Percentiles rank a stretch among this genome's conserved stretches.
These are phyloP conservation scores for Marronus borbonicus DNA, from an alignment of 2,888 invertebrate species.

Conservation along the genomic window DNA sequence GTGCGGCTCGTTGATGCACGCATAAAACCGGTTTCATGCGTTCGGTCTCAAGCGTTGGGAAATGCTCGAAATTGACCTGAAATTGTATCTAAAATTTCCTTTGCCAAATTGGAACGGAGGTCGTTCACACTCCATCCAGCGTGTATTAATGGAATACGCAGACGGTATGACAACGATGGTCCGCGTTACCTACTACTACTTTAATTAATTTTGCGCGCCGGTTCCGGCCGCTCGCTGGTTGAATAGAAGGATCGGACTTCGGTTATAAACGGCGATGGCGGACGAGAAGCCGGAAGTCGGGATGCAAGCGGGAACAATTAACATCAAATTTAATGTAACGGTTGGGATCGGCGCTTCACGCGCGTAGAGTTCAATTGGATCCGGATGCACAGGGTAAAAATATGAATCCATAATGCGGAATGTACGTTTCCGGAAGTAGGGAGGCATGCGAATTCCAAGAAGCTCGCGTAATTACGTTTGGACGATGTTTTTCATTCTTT, in stretches of 20 bases:
- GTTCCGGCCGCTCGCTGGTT: background rate
- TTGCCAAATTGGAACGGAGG: constrained; percentile 41
- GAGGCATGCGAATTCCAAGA: too few species aligned
- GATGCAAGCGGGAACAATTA: constrained; percentile 5
- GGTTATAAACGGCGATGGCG: background rate
- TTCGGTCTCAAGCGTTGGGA: constrained; percentile 12
- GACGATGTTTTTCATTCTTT: too few species aligned
- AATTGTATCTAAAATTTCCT: constrained; percentile 44
- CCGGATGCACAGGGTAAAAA: background rate
- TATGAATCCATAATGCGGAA: too few species aligned
- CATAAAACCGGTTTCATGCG: constrained; percentile 27
- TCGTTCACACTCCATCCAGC: constrained; percentile 30
- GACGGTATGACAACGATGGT: constrained; percentile 41
- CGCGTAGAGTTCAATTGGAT: background rate
- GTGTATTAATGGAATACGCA: constrained; percentile 34
- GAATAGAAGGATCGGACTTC: background rate
- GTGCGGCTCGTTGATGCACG: background rate
- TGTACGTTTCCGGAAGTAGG: too few species aligned
- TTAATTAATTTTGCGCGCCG: constrained; percentile 34
- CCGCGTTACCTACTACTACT: constrained; percentile 26
- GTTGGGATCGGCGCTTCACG: background rate
- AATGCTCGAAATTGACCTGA: constrained; percentile 43
- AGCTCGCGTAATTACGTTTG: too few species aligned
- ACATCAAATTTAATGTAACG: constrained; percentile 4
- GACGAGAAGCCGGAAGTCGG: background rate